These are phyloP conservation scores for Spinus olivaceus DNA, from an alignment of 2,797 vertebrate species.

Conservation along the genomic window DNA sequence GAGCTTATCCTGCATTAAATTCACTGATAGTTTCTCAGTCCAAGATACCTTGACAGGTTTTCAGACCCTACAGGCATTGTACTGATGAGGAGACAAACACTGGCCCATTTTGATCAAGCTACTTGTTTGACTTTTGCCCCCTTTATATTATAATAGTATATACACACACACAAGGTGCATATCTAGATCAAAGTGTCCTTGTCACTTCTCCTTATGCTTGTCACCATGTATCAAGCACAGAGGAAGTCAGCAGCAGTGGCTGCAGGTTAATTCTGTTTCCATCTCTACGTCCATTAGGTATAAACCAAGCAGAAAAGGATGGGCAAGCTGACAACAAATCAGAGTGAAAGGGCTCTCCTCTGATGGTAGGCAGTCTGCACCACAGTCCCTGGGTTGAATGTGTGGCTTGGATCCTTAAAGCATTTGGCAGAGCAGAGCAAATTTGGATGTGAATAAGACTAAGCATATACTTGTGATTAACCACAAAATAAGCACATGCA, in stretches of 20 bases:
- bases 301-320: neutral
- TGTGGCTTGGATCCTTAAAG: neutral
- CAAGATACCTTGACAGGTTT: neutral
- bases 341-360: neutral
- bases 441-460: neutral
- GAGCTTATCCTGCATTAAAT: neutral
- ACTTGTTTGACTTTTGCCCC: conserved; percentile 23
- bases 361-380: neutral
- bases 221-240: neutral
- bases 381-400: neutral
- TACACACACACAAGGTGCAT: neutral
- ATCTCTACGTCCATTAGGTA: neutral
- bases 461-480: neutral
- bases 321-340: neutral
- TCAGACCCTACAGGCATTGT: neutral
- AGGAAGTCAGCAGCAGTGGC: neutral
- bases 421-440: neutral
- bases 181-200: conserved; percentile 39
- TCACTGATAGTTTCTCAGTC: neutral
- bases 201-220: neutral
- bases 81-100: neutral
- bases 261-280: neutral
- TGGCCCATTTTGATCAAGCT: conserved; percentile 38
- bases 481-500: neutral
- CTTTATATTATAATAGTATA: conserved; percentile 11